Base-by-base conservation (phyloP, 2,113 vertebrate genomes). In the Ptychochromis oligacanthus region DNA sequence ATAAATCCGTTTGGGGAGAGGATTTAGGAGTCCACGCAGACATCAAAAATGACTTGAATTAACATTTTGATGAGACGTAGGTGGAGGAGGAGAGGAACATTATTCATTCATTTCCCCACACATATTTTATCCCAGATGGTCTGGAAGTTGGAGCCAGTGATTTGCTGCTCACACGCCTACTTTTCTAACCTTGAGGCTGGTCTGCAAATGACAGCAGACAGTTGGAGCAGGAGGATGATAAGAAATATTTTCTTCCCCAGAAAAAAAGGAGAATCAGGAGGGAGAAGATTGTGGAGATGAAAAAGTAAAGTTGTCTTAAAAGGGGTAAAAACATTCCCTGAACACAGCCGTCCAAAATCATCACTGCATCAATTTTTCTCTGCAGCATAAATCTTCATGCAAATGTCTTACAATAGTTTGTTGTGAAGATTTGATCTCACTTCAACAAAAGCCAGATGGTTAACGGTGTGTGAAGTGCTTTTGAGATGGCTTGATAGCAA, bases 71-170 rank as follows among this genome's bases (percentile, higher is more conserved):
- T 22, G 65, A 87, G 58, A 12, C 7, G 28, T 72, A 54, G 67
- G 67, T 62, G 54, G 67, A 77, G 46, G 75, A 77, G 43, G 28
- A 75, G 75, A 64, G 31, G 43, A 77, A 77, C 60, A 65, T 76
- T 57, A 72, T 55, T 82, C 79, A 67, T 54, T 80, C 43, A 18
- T 43, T 74, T 65, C 43, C 54, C 17, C 61, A 3, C 54, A 18
- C 86, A 46, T 55, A 61, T 82, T 77, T 62, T 61, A 6, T 26
- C 78, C 74, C 84, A 89, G 78, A 87, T 84, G 84, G 67, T 77
- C 31, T 70, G 75, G n/a, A 82, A 40, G 79, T 82, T 62, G 10
- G 3, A 84, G 34, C 22, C 56, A 58, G 65, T 17, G 67, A 82
- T 70, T 72, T 82, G 7, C 22, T 15, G 79, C 43, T 61, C 31